Base-by-base conservation (phyloP, 2,888 invertebrate genomes). In the Isotomurus palustris region DNA sequence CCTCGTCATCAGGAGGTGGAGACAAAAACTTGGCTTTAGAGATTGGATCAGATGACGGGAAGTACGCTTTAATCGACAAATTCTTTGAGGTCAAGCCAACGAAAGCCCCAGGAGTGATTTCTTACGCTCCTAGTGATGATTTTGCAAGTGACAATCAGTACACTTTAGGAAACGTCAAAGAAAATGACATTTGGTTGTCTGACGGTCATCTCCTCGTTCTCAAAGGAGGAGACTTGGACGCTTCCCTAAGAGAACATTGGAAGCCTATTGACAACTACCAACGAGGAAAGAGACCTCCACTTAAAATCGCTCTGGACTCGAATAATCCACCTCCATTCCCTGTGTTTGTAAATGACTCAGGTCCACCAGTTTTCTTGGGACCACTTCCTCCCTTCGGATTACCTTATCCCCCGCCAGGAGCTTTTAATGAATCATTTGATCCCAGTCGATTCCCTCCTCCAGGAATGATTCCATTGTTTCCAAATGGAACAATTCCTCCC, bases 311-410 rank as follows among this genome's bases (percentile, higher is more conserved):
- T 41, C 77, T 83, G 51, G 84, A 85, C 76, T 89, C 90, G 10
- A 62, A 59, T 76, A 84, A 91, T 72, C 90, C 91, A 77, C 91
- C 91, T 81, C 91, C 91, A 79, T 91, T 91, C 85, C 91, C 91
- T 75, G 86, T 91, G 77, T 90, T 88, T 79, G 84, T 91, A 76
- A 82, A 83, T 76, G 88, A 90, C 75, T 82, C 85, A 74, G 91
- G 89, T 73, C 91, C 91, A 75, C 82, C 91, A 77, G 85, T 88
- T 80, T 86, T 91, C 82, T 82, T 91, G 78, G 82, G 83, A 72
- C 84, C 85, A 81, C 80, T 83, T 80, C 81, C 85, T 22, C 70
- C 69, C n/a, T 68, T 68, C 80, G 80, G 84, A 80, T 79, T 82
- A 76, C 84, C 81, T 78, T 81, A 83, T 76, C 66, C 66, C 5